Evolutionary conservation across 2,797 vertebrate species (phyloP).

Genomic region (Kryptopterus vitreolus): DNA sequence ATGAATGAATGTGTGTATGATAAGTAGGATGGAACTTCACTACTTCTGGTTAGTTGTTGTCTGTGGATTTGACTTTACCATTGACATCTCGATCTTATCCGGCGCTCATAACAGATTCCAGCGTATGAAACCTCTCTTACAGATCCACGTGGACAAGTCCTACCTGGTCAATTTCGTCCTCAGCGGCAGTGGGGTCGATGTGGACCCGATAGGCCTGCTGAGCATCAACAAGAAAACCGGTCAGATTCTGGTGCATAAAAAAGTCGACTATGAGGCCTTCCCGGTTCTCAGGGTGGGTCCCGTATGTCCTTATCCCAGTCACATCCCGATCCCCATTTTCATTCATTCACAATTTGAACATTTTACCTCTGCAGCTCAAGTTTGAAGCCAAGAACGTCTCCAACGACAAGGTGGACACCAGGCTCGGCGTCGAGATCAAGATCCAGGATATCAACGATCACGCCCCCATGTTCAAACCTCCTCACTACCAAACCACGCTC

Average conservation of each 20-base stretch:
- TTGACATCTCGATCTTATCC: too few species aligned
- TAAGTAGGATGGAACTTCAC: too few species aligned
- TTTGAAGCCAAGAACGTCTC: conserved; percentile 58
- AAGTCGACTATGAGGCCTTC: conserved; percentile 64
- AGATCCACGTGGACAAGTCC: conserved; percentile 55
- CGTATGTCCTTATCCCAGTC: neutral
- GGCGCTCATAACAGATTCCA: too few species aligned
- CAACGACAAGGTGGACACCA: conserved; percentile 35
- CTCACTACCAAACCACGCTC: conserved; percentile 42
- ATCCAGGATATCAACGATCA: conserved; percentile 72
- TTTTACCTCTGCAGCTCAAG: conserved; percentile 55
- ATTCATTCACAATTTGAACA: too few species aligned
- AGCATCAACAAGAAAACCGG: conserved; percentile 51
- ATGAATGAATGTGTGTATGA: too few species aligned
- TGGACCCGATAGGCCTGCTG: conserved; percentile 61
- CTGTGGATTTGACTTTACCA: too few species aligned
- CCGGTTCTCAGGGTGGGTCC: conserved; percentile 54
- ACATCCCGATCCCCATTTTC: too few species aligned
- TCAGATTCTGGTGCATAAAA: conserved; percentile 46
- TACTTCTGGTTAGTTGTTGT: too few species aligned
- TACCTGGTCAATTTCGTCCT: conserved; percentile 46
- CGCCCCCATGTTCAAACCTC: conserved; percentile 55
- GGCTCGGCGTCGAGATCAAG: conserved; percentile 64
- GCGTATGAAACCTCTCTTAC: conserved; percentile 22
- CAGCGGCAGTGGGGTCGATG: conserved; percentile 60